phyloP scores from a whole-genome alignment of 2,888 invertebrate species.

The Ferrisia virgata region DNA sequence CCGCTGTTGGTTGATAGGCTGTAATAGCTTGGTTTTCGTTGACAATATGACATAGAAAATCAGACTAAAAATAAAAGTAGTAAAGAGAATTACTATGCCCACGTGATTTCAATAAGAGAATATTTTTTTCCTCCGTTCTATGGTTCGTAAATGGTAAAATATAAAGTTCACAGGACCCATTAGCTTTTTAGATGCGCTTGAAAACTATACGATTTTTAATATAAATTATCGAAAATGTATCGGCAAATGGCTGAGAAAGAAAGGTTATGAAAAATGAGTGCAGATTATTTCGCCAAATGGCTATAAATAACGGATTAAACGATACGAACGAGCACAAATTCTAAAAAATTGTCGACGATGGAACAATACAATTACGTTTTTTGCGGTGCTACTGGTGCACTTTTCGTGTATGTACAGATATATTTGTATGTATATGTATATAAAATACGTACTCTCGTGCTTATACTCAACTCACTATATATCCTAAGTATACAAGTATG shows the following conservation, averaged over 20 bases:
- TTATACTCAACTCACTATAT: too few species aligned
- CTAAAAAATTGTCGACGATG: conserved; percentile 9
- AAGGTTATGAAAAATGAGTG: background rate
- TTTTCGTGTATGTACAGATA: background rate
- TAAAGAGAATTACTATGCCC: background rate
- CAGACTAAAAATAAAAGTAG: background rate
- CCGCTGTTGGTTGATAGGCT: too few species aligned
- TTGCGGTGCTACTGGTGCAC: background rate
- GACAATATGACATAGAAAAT: too few species aligned
- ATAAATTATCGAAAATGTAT: conserved; percentile 14
- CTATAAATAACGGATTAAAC: conserved; percentile 17
- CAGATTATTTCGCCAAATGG: conserved; percentile 5
- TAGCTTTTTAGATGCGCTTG: background rate
- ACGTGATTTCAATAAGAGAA: conserved; percentile 8
- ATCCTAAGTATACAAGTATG: too few species aligned
- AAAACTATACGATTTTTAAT: background rate
- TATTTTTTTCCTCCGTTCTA: background rate
- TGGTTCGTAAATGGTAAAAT: background rate
- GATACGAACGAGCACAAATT: conserved; percentile 9
- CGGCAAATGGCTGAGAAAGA: background rate
- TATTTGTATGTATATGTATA: too few species aligned
- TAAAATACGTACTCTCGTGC: too few species aligned
- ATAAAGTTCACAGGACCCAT: background rate
- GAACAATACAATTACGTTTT: background rate
- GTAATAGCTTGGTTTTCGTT: too few species aligned